Evolutionary conservation across 1,140 invertebrate genomes (phyloP).

Genomic region (Colletes latitarsis): DNA sequence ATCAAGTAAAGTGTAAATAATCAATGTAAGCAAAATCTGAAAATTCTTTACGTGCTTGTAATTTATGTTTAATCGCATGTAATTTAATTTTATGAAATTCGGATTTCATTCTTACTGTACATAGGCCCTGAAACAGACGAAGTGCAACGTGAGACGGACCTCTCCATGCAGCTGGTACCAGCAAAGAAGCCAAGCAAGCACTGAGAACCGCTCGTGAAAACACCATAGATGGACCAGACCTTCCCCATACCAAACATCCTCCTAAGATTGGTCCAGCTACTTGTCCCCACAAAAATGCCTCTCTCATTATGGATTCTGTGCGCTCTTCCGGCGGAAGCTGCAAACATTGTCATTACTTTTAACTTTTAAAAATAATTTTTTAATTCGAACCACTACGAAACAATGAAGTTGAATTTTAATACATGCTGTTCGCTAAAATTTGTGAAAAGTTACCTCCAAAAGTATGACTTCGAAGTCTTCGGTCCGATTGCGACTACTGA

Average conservation of each 20-base stretch:
- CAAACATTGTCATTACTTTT: not conserved
- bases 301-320: conserved; percentile 82
- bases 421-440: too few relatives aligned
- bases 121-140: conserved; percentile 82
- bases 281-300: conserved; percentile 83
- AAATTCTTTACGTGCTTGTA: too few relatives aligned
- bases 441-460: conserved; percentile 66
- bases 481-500: conserved; percentile 76
- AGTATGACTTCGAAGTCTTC: conserved; percentile 77
- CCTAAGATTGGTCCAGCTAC: conserved; percentile 82
- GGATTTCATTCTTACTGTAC: conserved; percentile 77
- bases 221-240: conserved; percentile 82
- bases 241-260: conserved; percentile 82
- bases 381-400: too few relatives aligned
- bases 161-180: conserved; percentile 83
- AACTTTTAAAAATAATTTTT: too few relatives aligned
- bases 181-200: conserved; percentile 80
- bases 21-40: too few relatives aligned
- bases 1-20: too few relatives aligned
- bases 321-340: conserved; percentile 81
- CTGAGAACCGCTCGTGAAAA: conserved; percentile 82
- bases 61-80: not conserved
- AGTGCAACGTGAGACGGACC: conserved; percentile 83
- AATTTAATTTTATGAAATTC: not conserved
- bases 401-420: too few relatives aligned